phyloP scores from a whole-genome alignment of 2,888 invertebrate species.

The Latrodectus hesperus region DNA sequence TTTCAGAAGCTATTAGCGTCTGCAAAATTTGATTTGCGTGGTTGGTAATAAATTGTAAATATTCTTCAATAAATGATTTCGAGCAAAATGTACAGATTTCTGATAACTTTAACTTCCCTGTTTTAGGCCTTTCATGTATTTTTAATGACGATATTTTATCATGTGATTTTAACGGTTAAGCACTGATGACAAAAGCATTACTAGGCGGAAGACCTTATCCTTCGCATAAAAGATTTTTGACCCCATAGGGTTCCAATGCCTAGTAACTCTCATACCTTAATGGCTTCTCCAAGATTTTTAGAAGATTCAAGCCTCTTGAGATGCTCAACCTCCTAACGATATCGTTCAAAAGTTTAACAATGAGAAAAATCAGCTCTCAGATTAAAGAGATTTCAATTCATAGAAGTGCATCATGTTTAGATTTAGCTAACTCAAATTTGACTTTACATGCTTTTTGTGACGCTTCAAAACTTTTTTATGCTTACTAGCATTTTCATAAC shows the following conservation, averaged over 20 bases:
- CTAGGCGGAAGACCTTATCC: not conserved
- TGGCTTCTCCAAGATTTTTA: not conserved
- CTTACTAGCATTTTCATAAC: not conserved
- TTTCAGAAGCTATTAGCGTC: not conserved
- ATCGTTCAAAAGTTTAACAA: not conserved
- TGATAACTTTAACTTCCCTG: not conserved
- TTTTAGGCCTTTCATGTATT: not conserved
- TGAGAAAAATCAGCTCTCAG: not conserved
- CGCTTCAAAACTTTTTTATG: not conserved
- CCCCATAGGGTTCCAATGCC: not conserved
- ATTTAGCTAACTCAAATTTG: not conserved
- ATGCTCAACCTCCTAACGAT: not conserved
- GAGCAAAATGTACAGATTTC: not conserved
- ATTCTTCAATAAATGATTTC: not conserved
- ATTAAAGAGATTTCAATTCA: not conserved
- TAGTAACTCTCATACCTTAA: not conserved
- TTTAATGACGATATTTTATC: not conserved
- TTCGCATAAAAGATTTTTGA: not conserved
- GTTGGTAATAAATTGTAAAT: not conserved
- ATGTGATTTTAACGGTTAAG: not conserved
- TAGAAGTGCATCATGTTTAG: not conserved
- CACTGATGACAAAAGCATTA: not conserved
- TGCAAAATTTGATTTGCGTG: constrained; percentile 1
- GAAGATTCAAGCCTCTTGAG: not conserved
- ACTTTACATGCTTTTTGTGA: constrained; percentile 11